A percentile compares a stretch with the other conserved stretches of the same genome.
phyloP scores from a whole-genome alignment of 2,888 invertebrate species.

The Plagiodera versicolora region DNA sequence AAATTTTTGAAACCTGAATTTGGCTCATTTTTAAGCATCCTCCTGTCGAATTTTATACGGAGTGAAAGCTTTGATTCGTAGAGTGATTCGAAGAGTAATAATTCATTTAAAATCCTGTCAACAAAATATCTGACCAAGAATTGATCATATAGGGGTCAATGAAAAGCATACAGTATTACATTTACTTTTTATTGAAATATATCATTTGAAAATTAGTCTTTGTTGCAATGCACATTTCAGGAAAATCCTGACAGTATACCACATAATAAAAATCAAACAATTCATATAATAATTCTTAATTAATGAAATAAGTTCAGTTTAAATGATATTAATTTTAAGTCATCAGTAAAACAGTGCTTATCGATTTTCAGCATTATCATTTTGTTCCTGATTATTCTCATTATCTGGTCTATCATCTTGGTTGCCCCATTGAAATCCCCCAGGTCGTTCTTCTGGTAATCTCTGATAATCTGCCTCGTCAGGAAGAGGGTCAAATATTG shows the following conservation, averaged over 20 bases:
- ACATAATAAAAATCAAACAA: background rate
- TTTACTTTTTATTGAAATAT: too few relatives aligned
- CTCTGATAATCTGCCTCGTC: conserved; percentile 82
- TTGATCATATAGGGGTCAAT: too few relatives aligned
- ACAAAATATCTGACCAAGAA: too few relatives aligned
- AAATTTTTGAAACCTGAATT: too few relatives aligned
- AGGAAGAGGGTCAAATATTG: conserved; percentile 79
- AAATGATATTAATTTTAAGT: background rate
- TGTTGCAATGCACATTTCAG: too few relatives aligned
- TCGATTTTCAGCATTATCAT: conserved; percentile 14
- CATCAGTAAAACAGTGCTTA: conserved; percentile 1
- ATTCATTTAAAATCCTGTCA: too few relatives aligned
- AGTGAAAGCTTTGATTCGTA: too few relatives aligned
- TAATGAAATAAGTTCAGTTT: background rate
- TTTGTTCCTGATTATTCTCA: conserved; percentile 23
- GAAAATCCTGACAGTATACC: background rate
- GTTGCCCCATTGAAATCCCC: conserved; percentile 82
- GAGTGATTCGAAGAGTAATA: too few relatives aligned
- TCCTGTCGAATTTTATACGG: too few relatives aligned
- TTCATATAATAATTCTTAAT: background rate
- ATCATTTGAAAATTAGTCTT: too few relatives aligned
- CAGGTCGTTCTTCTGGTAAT: conserved; percentile 85
- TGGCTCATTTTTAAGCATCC: too few relatives aligned
- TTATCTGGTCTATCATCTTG: conserved; percentile 27
- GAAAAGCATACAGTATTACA: too few relatives aligned